Evolutionary conservation across 2,113 vertebrate species (phyloP), one percentile per base, ranked within the genome.

Genomic region (Micromys minutus): DNA sequence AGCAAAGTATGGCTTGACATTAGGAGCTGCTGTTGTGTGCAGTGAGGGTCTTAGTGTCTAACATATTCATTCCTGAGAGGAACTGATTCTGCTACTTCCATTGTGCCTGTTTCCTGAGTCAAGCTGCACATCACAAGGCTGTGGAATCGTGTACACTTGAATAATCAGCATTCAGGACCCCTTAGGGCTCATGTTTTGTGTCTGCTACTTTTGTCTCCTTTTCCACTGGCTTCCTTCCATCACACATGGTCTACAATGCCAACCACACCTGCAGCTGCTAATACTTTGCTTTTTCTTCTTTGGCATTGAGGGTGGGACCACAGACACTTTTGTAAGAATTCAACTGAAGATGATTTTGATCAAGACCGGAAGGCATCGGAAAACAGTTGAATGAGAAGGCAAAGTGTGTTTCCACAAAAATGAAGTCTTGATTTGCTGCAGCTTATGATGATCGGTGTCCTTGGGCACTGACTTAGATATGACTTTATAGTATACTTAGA

Each of bases 91-190:
- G 36, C 36, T n/a, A 59, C 59, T 91, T 93, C 87, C 50, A 80
- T 45, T 89, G 69, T 94, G 77, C 19, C 81, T 57, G 45, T 71
- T 90, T 96, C 97, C 89, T 80, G 81, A 94, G 77, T 88, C 76
- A 94, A 71, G 88, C 9, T 93, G 71, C 81, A 24, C 5, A 26
- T 79, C 65, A 72, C 39, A 26, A 75, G 86, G 76, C 74, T 87
- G 45, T 84, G 61, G 95, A 71, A 21, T 86, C 72, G 42, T 67
- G 71, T 77, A 55, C 65, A 67, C 63, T 95, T 67, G 91, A 65
- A 21, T 65, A 47, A 65, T 85, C 84, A 69, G 84, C 45, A 15
- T 36, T 42, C 63, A 17, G 63, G 63, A 52, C 31, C 79, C 91
- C 45, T 16, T 55, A 19, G 77, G 65, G 19, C 86, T 57, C 31